Evolutionary conservation across 2,888 invertebrate species (phyloP).

Genomic region (Cephonodes hylas): DNA sequence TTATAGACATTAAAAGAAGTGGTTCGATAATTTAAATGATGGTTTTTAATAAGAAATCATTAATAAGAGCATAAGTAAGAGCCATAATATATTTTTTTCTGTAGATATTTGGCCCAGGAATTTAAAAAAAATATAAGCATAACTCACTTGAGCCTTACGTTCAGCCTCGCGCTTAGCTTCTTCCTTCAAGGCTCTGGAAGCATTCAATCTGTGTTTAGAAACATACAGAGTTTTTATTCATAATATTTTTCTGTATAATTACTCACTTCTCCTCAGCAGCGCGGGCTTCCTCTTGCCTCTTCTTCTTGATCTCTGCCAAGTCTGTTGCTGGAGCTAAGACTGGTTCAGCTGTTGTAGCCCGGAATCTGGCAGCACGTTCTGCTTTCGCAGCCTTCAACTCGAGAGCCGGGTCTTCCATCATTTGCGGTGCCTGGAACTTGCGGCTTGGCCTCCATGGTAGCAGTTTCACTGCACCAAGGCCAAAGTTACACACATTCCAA

Average conservation of each 20-base stretch:
- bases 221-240: background rate
- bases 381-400: conserved; percentile 84
- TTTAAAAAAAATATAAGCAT: background rate
- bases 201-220: conserved; percentile 15
- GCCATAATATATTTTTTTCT: no score
- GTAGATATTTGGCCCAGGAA: background rate
- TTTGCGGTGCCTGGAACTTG: conserved; percentile 83
- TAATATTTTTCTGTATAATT: background rate
- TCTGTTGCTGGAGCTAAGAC: conserved; percentile 74
- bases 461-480: conserved; percentile 81
- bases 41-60: no score
- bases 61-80: no score
- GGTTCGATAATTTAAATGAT: no score
- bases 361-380: conserved; percentile 82
- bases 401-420: conserved; percentile 80
- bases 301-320: conserved; percentile 77
- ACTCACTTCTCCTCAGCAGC: conserved; percentile 82
- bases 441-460: conserved; percentile 85
- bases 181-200: conserved; percentile 74
- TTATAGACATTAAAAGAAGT: no score
- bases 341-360: conserved; percentile 75
- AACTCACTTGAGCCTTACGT: conserved; percentile 69
- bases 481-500: conserved; percentile 52
- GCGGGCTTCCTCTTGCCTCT: conserved; percentile 83
- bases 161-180: conserved; percentile 76